Evolutionary conservation across 2,888 invertebrate genomes (phyloP), one percentile per base, ranked within the genome.

Genomic region (Synanthedon formicaeformis): DNA sequence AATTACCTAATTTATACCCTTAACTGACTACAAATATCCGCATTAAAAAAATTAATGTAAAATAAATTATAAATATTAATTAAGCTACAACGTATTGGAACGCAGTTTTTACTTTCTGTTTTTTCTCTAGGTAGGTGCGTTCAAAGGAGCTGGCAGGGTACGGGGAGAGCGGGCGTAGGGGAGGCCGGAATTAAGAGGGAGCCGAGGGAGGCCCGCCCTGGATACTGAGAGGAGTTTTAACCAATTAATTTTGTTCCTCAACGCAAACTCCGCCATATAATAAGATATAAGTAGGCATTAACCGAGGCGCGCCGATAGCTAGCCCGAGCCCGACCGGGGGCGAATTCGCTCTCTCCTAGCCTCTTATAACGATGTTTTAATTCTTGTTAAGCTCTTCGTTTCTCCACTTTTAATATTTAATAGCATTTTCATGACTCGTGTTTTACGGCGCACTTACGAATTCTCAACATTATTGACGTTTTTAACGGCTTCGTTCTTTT

Each of bases 231-330:
- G 88, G 88, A 88, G 88, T 88, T 88, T 88, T 88, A 88, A 88
- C 88, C 88, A 88, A 88, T 88, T 88, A 88, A 88, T 88, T 88
- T 88, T 88, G 88, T 88, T 88, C 88, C 88, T 88, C 88, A 87
- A 87, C 87, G 86, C 87, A 87, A 87, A 87, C 87, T 87, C 81
- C 78, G 87, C 86, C 85, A 86, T 87, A 86, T 85, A 87, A 86
- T 87, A 87, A 86, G 86, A 84, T 87, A 87, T 86, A 86, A 87
- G 87, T 86, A 87, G 87, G 83, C 85, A 84, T 86, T 86, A 87
- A 81, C 81, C 76, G 83, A 82, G 82, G 79, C 81, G 83, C 83
- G 84, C 83, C 84, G 87, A 83, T 84, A 79, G 86, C 85, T 75
- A 67, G 78, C 75, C 76, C 73, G 80, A 67, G 78, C 75, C 76